phyloP scores from a whole-genome alignment of 2,113 vertebrate genomes.

The Gorsachius goisagi region DNA sequence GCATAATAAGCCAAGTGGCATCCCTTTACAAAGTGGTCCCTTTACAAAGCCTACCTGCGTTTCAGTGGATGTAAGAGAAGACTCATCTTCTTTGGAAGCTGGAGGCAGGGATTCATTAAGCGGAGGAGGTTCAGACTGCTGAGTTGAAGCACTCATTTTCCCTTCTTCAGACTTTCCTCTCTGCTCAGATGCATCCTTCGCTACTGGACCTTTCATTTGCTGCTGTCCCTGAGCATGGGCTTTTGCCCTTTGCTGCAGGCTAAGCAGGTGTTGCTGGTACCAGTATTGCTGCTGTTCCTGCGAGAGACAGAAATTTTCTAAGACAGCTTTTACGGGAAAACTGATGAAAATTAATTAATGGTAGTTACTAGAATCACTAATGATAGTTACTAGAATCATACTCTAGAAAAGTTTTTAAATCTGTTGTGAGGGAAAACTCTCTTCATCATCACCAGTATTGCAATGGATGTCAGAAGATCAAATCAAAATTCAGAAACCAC shows the following conservation, averaged over 20 bases:
- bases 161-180: slow-evolving; percentile 54
- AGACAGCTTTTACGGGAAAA: neutral
- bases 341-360: neutral
- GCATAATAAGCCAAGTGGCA: neutral
- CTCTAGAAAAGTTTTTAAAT: neutral
- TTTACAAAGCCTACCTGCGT: slow-evolving; percentile 73
- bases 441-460: neutral
- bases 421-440: neutral
- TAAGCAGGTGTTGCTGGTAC: slow-evolving; percentile 95
- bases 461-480: neutral
- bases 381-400: neutral
- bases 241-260: slow-evolving; percentile 85
- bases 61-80: slow-evolving; percentile 84
- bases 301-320: slow-evolving; percentile 12
- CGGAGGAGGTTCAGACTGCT: slow-evolving; percentile 66
- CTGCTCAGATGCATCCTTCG: slow-evolving; percentile 68
- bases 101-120: slow-evolving; percentile 80
- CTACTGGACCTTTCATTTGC: slow-evolving; percentile 52
- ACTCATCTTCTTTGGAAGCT: slow-evolving; percentile 83
- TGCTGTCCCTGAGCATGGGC: slow-evolving; percentile 75
- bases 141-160: slow-evolving; percentile 43
- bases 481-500: neutral
- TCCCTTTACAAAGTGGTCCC: neutral
- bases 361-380: neutral
- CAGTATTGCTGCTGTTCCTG: slow-evolving; percentile 95